phyloP scores from a whole-genome alignment of 2,797 vertebrate genomes.

The Sphenopsis melanotis region DNA sequence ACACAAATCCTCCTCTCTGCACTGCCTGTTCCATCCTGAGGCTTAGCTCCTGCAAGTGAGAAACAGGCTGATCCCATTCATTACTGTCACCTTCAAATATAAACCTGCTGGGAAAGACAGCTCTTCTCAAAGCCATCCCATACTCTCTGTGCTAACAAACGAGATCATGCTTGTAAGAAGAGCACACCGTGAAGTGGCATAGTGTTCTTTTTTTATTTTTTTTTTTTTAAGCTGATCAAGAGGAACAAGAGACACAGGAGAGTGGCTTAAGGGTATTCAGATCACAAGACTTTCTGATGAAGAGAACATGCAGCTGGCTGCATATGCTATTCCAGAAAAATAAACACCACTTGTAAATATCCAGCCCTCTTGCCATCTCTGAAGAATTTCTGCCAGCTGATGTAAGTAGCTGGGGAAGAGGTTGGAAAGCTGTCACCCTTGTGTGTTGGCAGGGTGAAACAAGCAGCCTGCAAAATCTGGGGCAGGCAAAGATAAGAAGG shows the following conservation, averaged over 20 bases:
- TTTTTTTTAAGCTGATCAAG: background rate
- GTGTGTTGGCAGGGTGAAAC: background rate
- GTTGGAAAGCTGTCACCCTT: background rate
- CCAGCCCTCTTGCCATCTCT: background rate
- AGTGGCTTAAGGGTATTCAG: background rate
- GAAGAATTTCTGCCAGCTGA: constrained; percentile 11
- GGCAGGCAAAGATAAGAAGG: background rate
- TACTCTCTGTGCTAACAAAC: background rate
- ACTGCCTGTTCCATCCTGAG: background rate
- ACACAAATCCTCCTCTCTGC: background rate
- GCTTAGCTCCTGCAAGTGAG: background rate
- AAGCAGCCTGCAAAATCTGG: background rate
- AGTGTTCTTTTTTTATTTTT: background rate
- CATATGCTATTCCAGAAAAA: background rate
- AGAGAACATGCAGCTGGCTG: background rate
- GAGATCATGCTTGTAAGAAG: background rate
- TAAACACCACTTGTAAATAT: background rate
- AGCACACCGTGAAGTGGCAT: background rate
- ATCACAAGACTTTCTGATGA: background rate
- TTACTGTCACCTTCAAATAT: constrained; percentile 15
- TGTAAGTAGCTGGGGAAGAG: background rate
- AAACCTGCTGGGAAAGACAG: constrained; percentile 27
- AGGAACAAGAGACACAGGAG: background rate
- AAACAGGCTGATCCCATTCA: constrained; percentile 26
- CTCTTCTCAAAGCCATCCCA: background rate